A percentile compares a stretch with the other conserved stretches of the same genome.
These are phyloP conservation scores for Prosapia bicincta DNA, from an alignment of 2,888 invertebrate species.

Conservation along the genomic window DNA sequence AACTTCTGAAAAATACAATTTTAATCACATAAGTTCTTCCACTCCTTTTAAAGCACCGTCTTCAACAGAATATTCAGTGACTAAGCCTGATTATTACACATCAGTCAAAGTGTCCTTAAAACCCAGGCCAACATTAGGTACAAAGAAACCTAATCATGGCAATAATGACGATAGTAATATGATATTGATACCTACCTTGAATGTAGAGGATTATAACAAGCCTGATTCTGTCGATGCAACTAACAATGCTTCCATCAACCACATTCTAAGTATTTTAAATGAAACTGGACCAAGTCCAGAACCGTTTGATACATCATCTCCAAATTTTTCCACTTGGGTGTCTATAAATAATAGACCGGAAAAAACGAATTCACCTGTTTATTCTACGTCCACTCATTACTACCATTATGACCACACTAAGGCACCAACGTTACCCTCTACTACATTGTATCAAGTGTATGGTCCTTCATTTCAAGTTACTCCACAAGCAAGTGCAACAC, in stretches of 20 bases:
- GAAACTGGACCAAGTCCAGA: constrained; percentile 41
- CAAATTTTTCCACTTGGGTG: constrained; percentile 45
- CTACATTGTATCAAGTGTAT: constrained; percentile 44
- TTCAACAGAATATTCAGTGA: not conserved
- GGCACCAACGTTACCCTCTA: constrained; percentile 41
- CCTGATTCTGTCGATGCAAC: constrained; percentile 27
- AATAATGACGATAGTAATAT: constrained; percentile 42
- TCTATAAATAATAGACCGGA: constrained; percentile 39
- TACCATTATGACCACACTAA: constrained; percentile 19
- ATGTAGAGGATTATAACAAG: constrained; percentile 36
- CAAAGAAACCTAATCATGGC: constrained; percentile 9
- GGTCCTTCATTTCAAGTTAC: constrained; percentile 40
- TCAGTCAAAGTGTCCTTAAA: constrained; percentile 18
- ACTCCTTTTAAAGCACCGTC: not conserved
- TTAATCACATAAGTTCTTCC: not conserved
- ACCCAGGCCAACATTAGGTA: constrained; percentile 14
- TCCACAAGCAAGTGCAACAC: constrained; percentile 37
- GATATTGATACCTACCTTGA: constrained; percentile 47
- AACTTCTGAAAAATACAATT: not conserved
- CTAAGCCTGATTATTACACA: constrained; percentile 16
- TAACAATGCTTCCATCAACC: constrained; percentile 45
- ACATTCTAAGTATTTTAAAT: constrained; percentile 49
- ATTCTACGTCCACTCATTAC: constrained; percentile 22
- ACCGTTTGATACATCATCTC: constrained; percentile 34
- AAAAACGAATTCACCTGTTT: constrained; percentile 30